Evolutionary conservation across 1,140 invertebrate species (phyloP), one percentile per base, ranked within the genome.

Genomic region (Penaeus vannamei): DNA sequence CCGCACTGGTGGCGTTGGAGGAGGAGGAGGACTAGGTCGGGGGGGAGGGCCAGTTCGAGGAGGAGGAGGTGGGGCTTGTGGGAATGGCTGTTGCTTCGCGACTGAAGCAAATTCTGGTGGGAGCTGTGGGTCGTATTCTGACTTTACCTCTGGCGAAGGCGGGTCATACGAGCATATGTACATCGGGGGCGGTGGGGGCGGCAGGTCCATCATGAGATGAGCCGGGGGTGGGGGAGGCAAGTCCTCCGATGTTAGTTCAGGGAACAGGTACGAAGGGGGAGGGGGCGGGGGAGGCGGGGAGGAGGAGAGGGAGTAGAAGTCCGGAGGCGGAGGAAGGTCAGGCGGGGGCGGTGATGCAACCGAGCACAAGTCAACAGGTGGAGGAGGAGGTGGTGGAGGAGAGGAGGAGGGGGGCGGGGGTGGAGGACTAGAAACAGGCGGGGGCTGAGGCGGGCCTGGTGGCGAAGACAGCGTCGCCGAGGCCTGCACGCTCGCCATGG

Each of bases 81-180:
- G 77, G 23, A 46, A 60, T 22, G 82, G 53, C 26, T 72, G 64
- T 1, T 80, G 72, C 22, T 62, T 29, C 36, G 82, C n/a, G 4
- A 61, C 26, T 20, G 59, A 69, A 22, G 61, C 62, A 84, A 89
- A 89, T 26, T 83, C 82, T 53, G 69, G 87, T 36, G 87, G 87
- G 62, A 89, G 83, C 23, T 84, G 85, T 61, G 91, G 91, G 53
- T 91, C 91, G 82, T 91, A 90, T 64, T 90, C 91, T 22, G 87
- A 90, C 42, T 87, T 86, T 12, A 88, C 61, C 59, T 91, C 91
- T 46, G 91, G 91, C 20, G 88, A 88, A 1, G 91, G 91, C 17
- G 91, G 91, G 59, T 91, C 91, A 62, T 90, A 91, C 8, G 86
- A 90, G 61, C 84, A 88, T 42, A 91, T 86, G 64, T 90, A 91